These are phyloP conservation scores for Colaptes auratus DNA, from an alignment of 2,113 vertebrate species.

Conservation along the genomic window DNA sequence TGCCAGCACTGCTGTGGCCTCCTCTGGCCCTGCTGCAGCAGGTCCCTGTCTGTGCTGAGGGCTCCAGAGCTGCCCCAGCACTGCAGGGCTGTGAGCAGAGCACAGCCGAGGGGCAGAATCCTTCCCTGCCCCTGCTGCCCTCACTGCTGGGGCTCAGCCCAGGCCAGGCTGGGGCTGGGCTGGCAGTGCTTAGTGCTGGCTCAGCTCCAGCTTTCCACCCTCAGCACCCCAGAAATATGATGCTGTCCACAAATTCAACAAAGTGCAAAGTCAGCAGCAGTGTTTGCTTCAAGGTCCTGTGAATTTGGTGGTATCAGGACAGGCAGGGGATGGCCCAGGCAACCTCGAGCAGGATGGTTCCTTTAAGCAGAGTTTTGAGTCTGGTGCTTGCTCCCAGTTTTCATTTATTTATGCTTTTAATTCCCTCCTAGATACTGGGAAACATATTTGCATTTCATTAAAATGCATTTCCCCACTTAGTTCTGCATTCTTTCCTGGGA, in stretches of 20 bases:
- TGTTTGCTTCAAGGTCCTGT: accelerated
- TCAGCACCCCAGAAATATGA: not conserved
- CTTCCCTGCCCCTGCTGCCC: too few relatives aligned
- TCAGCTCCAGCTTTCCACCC: too few relatives aligned
- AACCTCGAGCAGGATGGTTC: not conserved
- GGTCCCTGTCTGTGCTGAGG: too few relatives aligned
- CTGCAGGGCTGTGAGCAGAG: too few relatives aligned
- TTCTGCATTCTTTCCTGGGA: conserved; percentile 46
- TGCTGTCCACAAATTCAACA: not conserved
- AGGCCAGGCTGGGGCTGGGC: too few relatives aligned
- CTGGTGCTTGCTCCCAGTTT: not conserved
- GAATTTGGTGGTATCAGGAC: not conserved
- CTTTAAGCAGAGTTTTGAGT: conserved; percentile 32
- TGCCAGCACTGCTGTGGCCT: too few relatives aligned
- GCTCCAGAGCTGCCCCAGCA: too few relatives aligned
- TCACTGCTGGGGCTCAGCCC: too few relatives aligned
- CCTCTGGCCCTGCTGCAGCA: too few relatives aligned
- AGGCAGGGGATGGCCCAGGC: not conserved
- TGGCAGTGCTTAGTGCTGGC: too few relatives aligned
- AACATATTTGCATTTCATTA: conserved; percentile 65
- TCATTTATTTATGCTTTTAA: conserved; percentile 55
- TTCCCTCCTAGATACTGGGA: conserved; percentile 37
- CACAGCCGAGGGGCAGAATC: too few relatives aligned
- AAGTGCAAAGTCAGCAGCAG: not conserved
- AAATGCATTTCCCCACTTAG: conserved; percentile 45